Conservation (phyloP, 2,797 vertebrate genomes). For the Enteromius paludinosus region DNA sequence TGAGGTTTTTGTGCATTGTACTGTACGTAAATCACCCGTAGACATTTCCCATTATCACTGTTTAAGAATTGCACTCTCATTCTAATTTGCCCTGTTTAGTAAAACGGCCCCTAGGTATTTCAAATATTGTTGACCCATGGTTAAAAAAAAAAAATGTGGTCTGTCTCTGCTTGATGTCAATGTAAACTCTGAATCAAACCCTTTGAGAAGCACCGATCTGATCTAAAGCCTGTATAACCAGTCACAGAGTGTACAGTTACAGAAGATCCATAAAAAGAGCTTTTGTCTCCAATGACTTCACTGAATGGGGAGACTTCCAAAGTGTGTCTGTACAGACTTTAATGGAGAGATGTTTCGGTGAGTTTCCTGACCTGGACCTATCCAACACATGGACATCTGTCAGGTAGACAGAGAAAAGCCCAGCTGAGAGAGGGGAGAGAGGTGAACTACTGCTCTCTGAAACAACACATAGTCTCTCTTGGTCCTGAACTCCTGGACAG, state of each 20-base stretch:
- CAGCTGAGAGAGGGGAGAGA: constrained; percentile 43
- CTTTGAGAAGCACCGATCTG: not conserved
- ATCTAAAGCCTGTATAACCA: not conserved
- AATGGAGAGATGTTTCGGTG: constrained; percentile 50
- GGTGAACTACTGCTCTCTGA: constrained; percentile 51
- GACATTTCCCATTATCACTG: not conserved
- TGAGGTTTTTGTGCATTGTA: not conserved
- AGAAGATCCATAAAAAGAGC: constrained; percentile 19
- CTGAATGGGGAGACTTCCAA: constrained; percentile 28
- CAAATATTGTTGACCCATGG: not conserved
- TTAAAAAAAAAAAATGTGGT: not conserved
- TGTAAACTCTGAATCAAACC: not conserved
- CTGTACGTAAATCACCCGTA: not conserved
- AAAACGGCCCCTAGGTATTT: not conserved
- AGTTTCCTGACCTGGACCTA: constrained; percentile 49
- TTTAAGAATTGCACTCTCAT: not conserved
- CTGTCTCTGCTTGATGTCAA: not conserved
- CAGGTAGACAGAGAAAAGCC: constrained; percentile 53
- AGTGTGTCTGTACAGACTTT: constrained; percentile 31
- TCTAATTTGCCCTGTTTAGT: not conserved
- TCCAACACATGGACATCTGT: constrained; percentile 60
- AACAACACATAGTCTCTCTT: constrained; percentile 40
- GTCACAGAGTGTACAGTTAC: constrained; percentile 17
- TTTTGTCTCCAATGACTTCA: constrained; percentile 33
- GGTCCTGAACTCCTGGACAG: constrained; percentile 50